A percentile compares a stretch with the other conserved stretches of the same genome.
Evolutionary conservation across 2,113 vertebrate species (phyloP).

Genomic region (Phalacrocorax aristotelis): DNA sequence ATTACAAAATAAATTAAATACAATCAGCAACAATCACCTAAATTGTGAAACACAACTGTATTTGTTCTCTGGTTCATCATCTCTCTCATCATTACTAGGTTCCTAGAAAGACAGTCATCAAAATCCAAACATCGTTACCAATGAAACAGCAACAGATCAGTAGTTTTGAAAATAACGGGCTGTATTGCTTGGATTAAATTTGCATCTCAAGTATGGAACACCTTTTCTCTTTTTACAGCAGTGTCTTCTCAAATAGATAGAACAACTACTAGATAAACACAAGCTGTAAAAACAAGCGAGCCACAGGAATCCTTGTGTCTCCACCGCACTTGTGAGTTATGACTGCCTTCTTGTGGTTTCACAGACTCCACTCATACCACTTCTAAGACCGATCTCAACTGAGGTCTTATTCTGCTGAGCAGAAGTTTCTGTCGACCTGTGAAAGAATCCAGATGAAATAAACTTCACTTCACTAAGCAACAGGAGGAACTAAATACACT

Average conservation of each 20-base stretch:
- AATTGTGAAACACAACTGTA: background rate
- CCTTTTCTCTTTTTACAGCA: background rate
- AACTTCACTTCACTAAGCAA: background rate
- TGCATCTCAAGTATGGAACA: background rate
- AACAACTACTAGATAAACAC: background rate
- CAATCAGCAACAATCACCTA: background rate
- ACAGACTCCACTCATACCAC: background rate
- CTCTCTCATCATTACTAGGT: background rate
- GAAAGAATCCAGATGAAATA: background rate
- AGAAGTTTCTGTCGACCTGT: background rate
- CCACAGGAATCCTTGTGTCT: background rate
- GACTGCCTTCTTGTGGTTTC: slow-evolving; percentile 33
- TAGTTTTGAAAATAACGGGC: background rate
- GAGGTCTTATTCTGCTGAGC: background rate
- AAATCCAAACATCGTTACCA: background rate
- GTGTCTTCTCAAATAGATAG: background rate
- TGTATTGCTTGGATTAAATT: background rate
- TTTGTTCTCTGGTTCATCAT: background rate
- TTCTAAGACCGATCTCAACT: slow-evolving; percentile 3
- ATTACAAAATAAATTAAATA: background rate
- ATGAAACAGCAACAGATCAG: background rate
- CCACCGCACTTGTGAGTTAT: background rate
- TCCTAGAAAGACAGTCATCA: background rate
- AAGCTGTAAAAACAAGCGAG: slow-evolving; percentile 9
- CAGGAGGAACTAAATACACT: background rate